Evolutionary conservation across 2,888 invertebrate genomes (phyloP), one percentile per base, ranked within the genome.

Genomic region (Prosopocoilus inquinatus): DNA sequence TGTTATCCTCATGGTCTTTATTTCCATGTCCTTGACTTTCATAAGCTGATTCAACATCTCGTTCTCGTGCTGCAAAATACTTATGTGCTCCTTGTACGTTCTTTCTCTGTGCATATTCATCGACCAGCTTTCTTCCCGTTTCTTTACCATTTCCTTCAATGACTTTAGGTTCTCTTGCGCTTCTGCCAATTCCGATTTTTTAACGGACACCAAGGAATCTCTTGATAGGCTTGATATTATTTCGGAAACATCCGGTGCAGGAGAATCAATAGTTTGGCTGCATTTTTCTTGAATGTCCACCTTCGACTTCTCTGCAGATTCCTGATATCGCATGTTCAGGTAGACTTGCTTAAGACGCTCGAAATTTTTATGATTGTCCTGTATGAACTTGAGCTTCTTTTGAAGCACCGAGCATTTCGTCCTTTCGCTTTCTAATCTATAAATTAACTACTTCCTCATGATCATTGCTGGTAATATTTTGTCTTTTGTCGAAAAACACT

Each of bases 361-460:
- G 47, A 74, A 72, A 8, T 73, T 66, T 43, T 67, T 67, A 45
- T 74, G 70, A 48, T 75, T 72, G 41, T 72, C 71, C 58, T 72
- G 70, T 11, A 74, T 70, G 55, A 70, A 74, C 47, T 71, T 67
- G 1, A 74, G 60, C 50, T 74, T 72, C 44, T 69, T 68, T 49
- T 72, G 69, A 35, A 68, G 59, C 53, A 71, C 71, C 2, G 57
- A 53, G 15, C 66, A 64, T 60, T 62, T 69, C 9, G 59, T 57
- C 51, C 57, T 60, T 59, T 74, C 72, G 12, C 66, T 62, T 4
- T 55, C 53, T 38, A 73, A 63, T 46, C 71, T 72, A 61, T 15
- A 4, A 32, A 15, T 44, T 9, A 11, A 32, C 3, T 13, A 35
- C 9, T 3, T 20, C 8, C 20, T 28, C 20, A 28, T 28, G 7